Evolutionary conservation across 53 echinoderm and acorn worm species (phyloP).

Genomic region (Apostichopus leukothele): DNA sequence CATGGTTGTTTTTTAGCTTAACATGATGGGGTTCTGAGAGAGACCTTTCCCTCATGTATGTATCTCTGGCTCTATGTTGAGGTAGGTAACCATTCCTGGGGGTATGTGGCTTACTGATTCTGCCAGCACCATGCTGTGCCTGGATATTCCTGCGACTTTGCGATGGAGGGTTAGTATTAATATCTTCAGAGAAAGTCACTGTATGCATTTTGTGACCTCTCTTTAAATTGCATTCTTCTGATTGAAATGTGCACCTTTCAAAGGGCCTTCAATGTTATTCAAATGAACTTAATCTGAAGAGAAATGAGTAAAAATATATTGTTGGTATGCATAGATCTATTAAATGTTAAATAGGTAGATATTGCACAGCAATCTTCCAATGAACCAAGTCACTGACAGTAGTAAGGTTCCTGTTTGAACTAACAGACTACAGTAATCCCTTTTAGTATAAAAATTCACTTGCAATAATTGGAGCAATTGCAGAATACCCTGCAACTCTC

Average conservation of each 20-base stretch:
- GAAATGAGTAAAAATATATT: background rate
- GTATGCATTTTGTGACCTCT: conserved; percentile 11
- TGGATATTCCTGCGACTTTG: conserved; percentile 4
- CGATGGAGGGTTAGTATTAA: conserved; percentile 3
- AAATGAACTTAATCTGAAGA: conserved; percentile 4
- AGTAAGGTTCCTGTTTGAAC: no score
- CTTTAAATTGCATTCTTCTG: conserved; percentile 4
- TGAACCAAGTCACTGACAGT: no score
- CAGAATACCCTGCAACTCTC: no score
- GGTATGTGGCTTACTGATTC: background rate
- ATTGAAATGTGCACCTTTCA: background rate
- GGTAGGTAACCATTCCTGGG: conserved; percentile 6
- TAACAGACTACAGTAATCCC: no score
- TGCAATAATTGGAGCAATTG: no score
- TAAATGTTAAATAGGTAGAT: no score
- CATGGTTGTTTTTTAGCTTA: conserved; percentile 8
- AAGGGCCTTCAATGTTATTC: background rate
- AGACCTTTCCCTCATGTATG: conserved; percentile 9
- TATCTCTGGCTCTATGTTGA: conserved; percentile 37
- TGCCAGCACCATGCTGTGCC: background rate
- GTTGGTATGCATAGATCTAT: no score
- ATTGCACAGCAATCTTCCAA: no score
- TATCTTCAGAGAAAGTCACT: conserved; percentile 40
- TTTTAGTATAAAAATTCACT: no score
- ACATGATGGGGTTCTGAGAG: conserved; percentile 25